phyloP scores from a whole-genome alignment of 1,140 invertebrate genomes.

The Drosophila albomicans region DNA sequence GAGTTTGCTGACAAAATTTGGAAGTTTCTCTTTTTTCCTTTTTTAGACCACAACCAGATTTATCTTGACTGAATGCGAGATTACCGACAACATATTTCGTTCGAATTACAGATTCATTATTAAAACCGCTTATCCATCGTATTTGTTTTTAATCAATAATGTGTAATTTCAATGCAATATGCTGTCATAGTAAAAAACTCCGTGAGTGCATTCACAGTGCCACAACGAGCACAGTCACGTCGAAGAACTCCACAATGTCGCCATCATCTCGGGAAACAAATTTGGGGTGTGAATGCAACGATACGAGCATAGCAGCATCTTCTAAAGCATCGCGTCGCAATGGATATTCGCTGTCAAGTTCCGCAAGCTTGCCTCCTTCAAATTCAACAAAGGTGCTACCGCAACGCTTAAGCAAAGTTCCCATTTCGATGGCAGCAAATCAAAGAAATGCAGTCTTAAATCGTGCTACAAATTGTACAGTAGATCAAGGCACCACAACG shows the following conservation, averaged over 20 bases:
- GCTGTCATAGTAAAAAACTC: not conserved
- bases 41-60: not conserved
- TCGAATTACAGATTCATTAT: constrained; percentile 69
- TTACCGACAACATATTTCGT: constrained; percentile 44
- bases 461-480: too few species aligned
- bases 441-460: too few species aligned
- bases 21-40: constrained; percentile 13
- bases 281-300: not conserved
- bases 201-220: not conserved
- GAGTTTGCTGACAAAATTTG: constrained; percentile 32
- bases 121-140: constrained; percentile 25
- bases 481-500: too few species aligned
- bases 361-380: too few species aligned
- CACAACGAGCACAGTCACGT: not conserved
- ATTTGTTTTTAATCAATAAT: constrained; percentile 56
- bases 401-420: too few species aligned
- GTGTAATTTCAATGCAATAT: constrained; percentile 68
- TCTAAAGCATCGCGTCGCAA: too few species aligned
- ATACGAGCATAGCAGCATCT: too few species aligned
- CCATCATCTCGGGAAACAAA: not conserved
- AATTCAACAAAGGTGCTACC: too few species aligned
- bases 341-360: too few species aligned
- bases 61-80: constrained; percentile 8
- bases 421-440: too few species aligned
- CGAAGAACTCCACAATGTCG: not conserved